Evolutionary conservation across 1,140 invertebrate genomes (phyloP).

Genomic region (Tetranychus cinnabarinus): DNA sequence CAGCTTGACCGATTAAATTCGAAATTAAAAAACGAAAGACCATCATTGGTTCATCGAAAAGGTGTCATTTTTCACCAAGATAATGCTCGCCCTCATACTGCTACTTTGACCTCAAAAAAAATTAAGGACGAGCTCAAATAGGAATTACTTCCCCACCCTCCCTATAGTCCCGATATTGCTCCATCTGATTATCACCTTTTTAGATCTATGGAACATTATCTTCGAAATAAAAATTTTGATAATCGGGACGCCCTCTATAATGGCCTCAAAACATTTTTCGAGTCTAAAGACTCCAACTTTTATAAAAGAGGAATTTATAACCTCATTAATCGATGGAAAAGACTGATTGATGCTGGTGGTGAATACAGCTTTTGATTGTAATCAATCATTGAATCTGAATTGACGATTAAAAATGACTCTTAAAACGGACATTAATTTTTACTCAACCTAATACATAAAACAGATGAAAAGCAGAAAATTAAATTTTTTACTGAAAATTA

Average conservation of each 20-base stretch:
- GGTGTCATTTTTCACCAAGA: background rate
- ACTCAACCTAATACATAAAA: too few species aligned
- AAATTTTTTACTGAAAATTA: too few species aligned
- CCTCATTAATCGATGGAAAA: background rate
- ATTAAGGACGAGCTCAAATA: constrained; percentile 19
- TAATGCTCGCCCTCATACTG: too few species aligned
- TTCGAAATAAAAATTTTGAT: constrained; percentile 5
- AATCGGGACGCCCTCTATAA: background rate
- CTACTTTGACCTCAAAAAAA: background rate
- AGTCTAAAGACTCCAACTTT: background rate
- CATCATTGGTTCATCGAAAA: background rate
- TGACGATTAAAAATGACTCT: too few species aligned
- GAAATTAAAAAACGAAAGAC: background rate
- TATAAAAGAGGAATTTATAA: background rate
- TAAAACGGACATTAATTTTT: too few species aligned
- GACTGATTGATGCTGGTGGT: too few species aligned
- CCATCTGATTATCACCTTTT: too few species aligned
- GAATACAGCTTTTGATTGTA: too few species aligned
- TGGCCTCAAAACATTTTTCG: background rate
- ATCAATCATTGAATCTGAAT: too few species aligned
- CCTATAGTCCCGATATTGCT: too few species aligned
- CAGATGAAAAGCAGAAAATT: too few species aligned
- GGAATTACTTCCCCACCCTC: constrained; percentile 14
- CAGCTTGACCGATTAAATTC: constrained; percentile 2
- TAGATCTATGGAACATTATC: too few species aligned